Percentiles rank a stretch among this genome's conserved stretches.
Evolutionary conservation across 37 sponge, comb jelly and placozoan species (phyloP).

Genomic region (Corticium candelabrum): DNA sequence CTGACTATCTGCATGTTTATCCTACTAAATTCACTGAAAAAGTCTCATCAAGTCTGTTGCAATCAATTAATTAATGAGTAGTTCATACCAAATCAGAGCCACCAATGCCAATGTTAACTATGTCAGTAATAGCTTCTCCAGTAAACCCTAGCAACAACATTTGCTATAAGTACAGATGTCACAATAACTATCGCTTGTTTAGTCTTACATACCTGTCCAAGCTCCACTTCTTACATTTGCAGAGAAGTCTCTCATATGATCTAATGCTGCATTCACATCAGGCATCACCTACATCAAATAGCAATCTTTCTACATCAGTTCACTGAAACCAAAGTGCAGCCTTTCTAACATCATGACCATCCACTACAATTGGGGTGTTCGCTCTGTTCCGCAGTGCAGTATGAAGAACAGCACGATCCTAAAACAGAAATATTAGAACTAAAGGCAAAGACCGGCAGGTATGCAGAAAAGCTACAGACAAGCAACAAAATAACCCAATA

Average conservation of each 20-base stretch:
- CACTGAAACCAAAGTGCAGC: too few relatives aligned
- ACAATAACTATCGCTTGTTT: not conserved
- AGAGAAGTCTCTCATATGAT: constrained; percentile 72
- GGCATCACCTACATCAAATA: constrained; percentile 71
- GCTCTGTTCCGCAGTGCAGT: constrained; percentile 88
- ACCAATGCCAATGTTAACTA: constrained; percentile 99
- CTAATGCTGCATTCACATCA: constrained; percentile 84
- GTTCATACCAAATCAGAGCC: constrained; percentile 85
- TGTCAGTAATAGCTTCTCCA: constrained; percentile 93
- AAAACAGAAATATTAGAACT: not conserved
- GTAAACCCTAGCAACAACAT: constrained; percentile 45
- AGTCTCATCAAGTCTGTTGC: too few relatives aligned
- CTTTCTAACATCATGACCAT: constrained; percentile 79
- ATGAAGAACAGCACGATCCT: constrained; percentile 95
- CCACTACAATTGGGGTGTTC: constrained; percentile 82
- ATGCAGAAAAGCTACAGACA: not conserved
- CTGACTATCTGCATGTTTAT: too few relatives aligned
- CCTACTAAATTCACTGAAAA: too few relatives aligned
- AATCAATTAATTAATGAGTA: not conserved
- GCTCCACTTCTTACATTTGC: constrained; percentile 79
- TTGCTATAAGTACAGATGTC: not conserved
- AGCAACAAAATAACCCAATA: not conserved
- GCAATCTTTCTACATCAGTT: too few relatives aligned
- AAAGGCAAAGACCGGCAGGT: not conserved
- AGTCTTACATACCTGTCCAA: constrained; percentile 78